Evolutionary conservation across 2,888 invertebrate species (phyloP).

Genomic region (Tachina grossa): DNA sequence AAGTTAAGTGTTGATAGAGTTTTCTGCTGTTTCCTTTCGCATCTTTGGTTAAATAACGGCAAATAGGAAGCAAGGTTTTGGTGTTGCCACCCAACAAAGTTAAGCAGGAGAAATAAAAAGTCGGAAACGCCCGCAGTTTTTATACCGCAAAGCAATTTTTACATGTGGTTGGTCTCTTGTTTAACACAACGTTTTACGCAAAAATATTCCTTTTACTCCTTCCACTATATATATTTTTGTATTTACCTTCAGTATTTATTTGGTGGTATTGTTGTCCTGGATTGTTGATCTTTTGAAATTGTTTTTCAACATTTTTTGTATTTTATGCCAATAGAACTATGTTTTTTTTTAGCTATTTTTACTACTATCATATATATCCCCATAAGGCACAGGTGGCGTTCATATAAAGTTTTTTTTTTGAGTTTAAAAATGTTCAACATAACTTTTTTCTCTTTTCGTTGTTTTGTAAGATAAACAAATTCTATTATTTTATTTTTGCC

Average conservation of each 20-base stretch:
- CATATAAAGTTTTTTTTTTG: conserved; percentile 46
- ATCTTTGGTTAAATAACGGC: conserved; percentile 3
- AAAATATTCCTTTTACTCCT: conserved; percentile 70
- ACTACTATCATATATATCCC: conserved; percentile 46
- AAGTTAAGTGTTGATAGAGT: conserved; percentile 73
- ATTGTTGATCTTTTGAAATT: conserved; percentile 61
- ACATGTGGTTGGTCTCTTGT: conserved; percentile 68
- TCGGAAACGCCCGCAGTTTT: conserved; percentile 75
- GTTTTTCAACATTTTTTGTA: conserved; percentile 27
- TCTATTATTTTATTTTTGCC: background rate
- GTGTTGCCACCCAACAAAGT: conserved; percentile 32
- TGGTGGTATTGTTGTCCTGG: conserved; percentile 57
- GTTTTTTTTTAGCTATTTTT: conserved; percentile 38
- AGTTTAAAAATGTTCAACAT: conserved; percentile 47
- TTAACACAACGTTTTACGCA: conserved; percentile 56
- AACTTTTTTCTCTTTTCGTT: conserved; percentile 33
- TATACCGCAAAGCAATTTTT: conserved; percentile 74
- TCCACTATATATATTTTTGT: background rate
- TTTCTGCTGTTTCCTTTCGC: background rate
- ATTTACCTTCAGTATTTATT: conserved; percentile 59
- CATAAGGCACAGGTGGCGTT: conserved; percentile 59
- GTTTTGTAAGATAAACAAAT: conserved; percentile 69
- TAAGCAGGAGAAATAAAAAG: conserved; percentile 43
- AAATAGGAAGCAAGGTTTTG: conserved; percentile 37
- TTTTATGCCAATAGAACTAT: conserved; percentile 66